Percentiles rank a stretch among this genome's conserved stretches.
Conservation (phyloP, 2,797 vertebrate genomes). For the Rhynchonycteris naso region DNA sequence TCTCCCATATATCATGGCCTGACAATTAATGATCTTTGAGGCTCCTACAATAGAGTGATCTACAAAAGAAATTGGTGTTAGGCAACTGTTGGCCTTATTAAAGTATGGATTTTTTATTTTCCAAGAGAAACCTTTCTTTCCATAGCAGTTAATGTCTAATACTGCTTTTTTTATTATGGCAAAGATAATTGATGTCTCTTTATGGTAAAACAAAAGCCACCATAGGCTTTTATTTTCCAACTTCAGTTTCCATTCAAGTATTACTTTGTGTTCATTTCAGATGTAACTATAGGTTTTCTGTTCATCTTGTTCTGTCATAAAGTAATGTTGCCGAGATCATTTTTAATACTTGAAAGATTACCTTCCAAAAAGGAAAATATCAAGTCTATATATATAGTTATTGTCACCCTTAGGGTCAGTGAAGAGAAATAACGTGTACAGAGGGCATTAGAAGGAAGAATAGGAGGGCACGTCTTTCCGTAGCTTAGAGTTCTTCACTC, state of each 20-base stretch:
- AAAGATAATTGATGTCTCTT: background rate
- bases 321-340: constrained; percentile 28
- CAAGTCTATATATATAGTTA: background rate
- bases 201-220: background rate
- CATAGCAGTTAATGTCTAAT: background rate
- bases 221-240: background rate
- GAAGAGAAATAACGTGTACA: background rate
- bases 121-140: background rate
- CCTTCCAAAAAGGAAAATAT: background rate
- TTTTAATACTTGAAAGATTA: constrained; percentile 36
- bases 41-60: background rate
- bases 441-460: background rate
- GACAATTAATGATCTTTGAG: constrained; percentile 8
- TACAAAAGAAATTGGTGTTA: background rate
- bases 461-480: background rate
- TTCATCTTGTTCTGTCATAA: constrained; percentile 35
- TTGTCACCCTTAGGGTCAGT: background rate
- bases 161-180: background rate
- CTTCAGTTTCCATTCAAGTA: background rate
- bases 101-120: constrained; percentile 7
- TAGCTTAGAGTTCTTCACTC: background rate
- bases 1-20: background rate
- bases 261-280: background rate
- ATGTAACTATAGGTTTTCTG: background rate
- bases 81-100: background rate